Conservation (phyloP, 2,797 vertebrate species). For the Myotis findleyi region DNA sequence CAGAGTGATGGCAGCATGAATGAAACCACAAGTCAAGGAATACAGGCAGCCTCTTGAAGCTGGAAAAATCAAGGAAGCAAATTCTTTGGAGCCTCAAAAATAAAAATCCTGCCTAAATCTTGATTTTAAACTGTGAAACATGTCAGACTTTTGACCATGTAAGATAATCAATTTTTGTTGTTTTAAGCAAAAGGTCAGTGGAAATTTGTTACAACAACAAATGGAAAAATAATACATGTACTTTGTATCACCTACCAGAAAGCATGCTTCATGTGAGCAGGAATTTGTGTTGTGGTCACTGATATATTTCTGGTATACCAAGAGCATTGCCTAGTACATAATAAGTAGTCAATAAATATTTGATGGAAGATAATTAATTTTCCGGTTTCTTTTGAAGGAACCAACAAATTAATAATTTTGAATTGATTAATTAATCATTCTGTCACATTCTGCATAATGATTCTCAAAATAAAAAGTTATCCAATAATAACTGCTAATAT, state of each 20-base stretch:
- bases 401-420: background rate
- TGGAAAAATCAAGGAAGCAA: background rate
- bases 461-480: background rate
- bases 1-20: background rate
- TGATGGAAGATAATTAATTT: background rate
- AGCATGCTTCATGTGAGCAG: background rate
- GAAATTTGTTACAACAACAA: background rate
- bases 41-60: background rate
- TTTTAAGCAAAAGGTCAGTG: background rate
- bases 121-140: background rate
- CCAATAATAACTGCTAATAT: background rate
- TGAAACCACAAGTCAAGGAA: background rate
- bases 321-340: background rate
- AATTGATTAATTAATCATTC: background rate
- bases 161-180: background rate
- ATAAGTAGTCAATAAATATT: background rate
- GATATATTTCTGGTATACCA: background rate
- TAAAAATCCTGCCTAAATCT: background rate
- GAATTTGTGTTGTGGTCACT: background rate
- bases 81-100: background rate
- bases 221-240: background rate
- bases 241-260: background rate
- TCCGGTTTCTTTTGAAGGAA: background rate
- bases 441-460: background rate
- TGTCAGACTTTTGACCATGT: background rate